Evolutionary conservation across 1,140 invertebrate genomes (phyloP), one percentile per base, ranked within the genome.

Genomic region (Ruditapes philippinarum): DNA sequence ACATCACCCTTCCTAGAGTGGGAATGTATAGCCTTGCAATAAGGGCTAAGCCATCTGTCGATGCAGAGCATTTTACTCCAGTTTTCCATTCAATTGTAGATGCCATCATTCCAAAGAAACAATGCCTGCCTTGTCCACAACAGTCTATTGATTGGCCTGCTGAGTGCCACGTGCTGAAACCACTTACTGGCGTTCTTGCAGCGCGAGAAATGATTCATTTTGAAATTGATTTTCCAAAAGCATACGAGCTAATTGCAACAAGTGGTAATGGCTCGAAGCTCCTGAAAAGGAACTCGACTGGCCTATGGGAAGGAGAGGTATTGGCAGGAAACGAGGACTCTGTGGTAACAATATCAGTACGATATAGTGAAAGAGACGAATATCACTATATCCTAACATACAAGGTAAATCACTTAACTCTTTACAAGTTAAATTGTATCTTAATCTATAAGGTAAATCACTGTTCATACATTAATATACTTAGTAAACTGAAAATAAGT

Each of bases 91-190:
- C 87, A 42, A 74, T 89, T 38, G 60, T 89, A 42, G 87, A 89
- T 40, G 87, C 87, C n/a, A 89, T 89, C 51, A 83, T 89, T 36
- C 87, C 87, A 60, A 89, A 89, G 87, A 89, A 89, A 38, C 87
- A 89, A 76, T 89, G 87, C 40, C 65, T 89, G 0, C 87, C 87
- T 25, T 89, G 79, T 76, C 87, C 87, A 36, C 87, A 89, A 49
- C 87, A 89, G 54, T 89, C 87, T n/a, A 83, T 89, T 45, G 87
- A 89, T 38, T 89, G 87, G 87, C 87, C 87, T 57, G n/a, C 79
- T 22, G 80, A 89, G 33, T 89, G 87, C 54, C 87, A 83, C 36
- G 87, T 89, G 62, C 28, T 82, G 1, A 82, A 45, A n/a, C 87
- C 87, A n/a, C 54, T 89, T 12, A 38, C 87, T 12, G 87, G 87